Evolutionary conservation across 1,140 invertebrate genomes (phyloP), one percentile per base, ranked within the genome.

Genomic region (Parapsyche elsis): DNA sequence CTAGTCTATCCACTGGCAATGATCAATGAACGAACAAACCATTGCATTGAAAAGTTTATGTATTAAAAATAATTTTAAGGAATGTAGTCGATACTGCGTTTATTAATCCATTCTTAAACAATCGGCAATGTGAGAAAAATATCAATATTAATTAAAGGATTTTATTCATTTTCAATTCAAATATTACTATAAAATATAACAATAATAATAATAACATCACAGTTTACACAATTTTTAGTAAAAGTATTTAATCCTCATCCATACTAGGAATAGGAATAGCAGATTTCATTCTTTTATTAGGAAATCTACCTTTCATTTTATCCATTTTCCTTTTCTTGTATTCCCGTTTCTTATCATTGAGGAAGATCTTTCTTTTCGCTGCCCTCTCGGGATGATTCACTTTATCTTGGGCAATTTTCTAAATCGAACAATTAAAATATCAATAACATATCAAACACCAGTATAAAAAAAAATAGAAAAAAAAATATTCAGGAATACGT

Each of bases 381-480:
- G 93, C 93, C 81, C 91, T 88, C 84, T 95, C 94, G 24, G 95
- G 95, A 88, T 95, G 91, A 0, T 91, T 92, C 0, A 96, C 92
- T 84, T 91, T 91, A 86, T 92, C 88, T 89, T 94, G 89, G 7
- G 89, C 87, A 30, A 86, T 78, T 81, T 88, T 79, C 87, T 89
- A 81, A 45, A 85, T 84, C 71, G 44, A 59, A 71, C 44, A 53
- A 77, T 0, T 23, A 49, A 24, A 53, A 64, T 38, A 75, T n/a
- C 26, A 61, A 57, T 70, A 78, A 64, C n/a, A 71, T 59, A 59
- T 26, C 23, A 14, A 38, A 38, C n/a, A 26, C 21, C 30, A n/a
- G 30, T 38, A 38, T 38, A 38, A 38, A 38, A 38, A 1, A 4
- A 38, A 38, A 24, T 10, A 46, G 49, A 46, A n/a, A n/a, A n/a